Base-by-base conservation (phyloP, 2,888 invertebrate species). In the Mesoligia furuncula region DNA sequence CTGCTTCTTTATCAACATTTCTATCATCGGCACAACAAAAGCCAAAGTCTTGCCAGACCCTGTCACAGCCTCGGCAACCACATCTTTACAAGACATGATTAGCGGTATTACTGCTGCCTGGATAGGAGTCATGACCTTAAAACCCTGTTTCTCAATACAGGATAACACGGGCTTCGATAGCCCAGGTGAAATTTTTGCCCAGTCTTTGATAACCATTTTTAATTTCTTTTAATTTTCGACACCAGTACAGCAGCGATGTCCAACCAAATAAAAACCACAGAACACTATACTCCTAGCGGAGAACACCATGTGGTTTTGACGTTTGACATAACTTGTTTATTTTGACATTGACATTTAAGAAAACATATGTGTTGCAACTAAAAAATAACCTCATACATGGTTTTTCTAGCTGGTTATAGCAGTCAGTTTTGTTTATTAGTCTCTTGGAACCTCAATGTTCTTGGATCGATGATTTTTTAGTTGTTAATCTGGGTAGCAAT, bases 41-140 rank as follows among this genome's bases (percentile, higher is more conserved):
- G 99, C 99, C 61, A 99, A 95, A 0, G 99, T 99, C 96, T 99
- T 99, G 0, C 99, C 99, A 85, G 99, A 99, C 7, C 99, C 99
- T 1, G 99, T 99, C 0, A 99, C 99, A 7, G 99, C 99, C 95
- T 99, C 99, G 0, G 99, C 99, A 0, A 99, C 99, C 24, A 99
- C 99, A 97, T 99, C 99, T 95, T 99, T 99, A 89, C 98, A 98
- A 15, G 98, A 97, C 73, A 99, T 93, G 73, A 99, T 97, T 74
- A 99, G 96, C 0, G 99, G 99, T 90, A 99, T 99, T 75, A 98
- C 98, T 0, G 99, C 98, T 8, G 98, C 98, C 97, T 99, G 97
- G 27, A 97, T 97, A 0, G 97, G 97, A 8, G 97, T 97, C 97
- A 97, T 97, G 39, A 91, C 85, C 42, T 93, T 89, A 79, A 97